Conservation (phyloP, 1,140 invertebrate genomes). For the Aphelenchoides besseyi region DNA sequence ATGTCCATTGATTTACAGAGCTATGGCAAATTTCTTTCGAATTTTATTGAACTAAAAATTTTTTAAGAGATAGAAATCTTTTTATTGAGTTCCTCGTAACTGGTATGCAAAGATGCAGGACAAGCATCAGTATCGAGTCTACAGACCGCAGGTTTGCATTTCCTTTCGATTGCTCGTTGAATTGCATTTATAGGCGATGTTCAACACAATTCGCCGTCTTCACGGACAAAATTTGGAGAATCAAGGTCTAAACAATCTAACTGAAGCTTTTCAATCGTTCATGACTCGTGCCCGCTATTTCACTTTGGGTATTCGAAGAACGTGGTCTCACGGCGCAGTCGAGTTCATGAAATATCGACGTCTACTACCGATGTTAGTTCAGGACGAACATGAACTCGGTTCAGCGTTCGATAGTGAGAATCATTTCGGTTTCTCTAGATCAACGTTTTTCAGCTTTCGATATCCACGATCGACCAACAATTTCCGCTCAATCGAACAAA, state of each 20-base stretch:
- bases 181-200: constrained; percentile 40
- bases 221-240: constrained; percentile 60
- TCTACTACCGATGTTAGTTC: constrained; percentile 58
- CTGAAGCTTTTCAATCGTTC: constrained; percentile 61
- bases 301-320: constrained; percentile 54
- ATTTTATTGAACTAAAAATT: no score
- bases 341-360: constrained; percentile 62
- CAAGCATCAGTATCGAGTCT: constrained; percentile 16
- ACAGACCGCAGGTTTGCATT: constrained; percentile 13
- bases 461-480: constrained; percentile 26
- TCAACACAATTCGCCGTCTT: constrained; percentile 60
- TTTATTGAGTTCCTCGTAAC: no score
- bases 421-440: not conserved
- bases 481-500: constrained; percentile 32
- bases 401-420: constrained; percentile 55
- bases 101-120: constrained; percentile 11
- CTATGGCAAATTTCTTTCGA: no score
- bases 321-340: constrained; percentile 63
- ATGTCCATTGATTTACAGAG: no score
- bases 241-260: constrained; percentile 60
- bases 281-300: constrained; percentile 61
- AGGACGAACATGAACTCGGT: constrained; percentile 56
- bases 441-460: constrained; percentile 52
- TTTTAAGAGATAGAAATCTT: no score
- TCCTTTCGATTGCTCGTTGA: not conserved